Base-by-base conservation (phyloP, 2,888 invertebrate species). In the Agrotis ipsilon region DNA sequence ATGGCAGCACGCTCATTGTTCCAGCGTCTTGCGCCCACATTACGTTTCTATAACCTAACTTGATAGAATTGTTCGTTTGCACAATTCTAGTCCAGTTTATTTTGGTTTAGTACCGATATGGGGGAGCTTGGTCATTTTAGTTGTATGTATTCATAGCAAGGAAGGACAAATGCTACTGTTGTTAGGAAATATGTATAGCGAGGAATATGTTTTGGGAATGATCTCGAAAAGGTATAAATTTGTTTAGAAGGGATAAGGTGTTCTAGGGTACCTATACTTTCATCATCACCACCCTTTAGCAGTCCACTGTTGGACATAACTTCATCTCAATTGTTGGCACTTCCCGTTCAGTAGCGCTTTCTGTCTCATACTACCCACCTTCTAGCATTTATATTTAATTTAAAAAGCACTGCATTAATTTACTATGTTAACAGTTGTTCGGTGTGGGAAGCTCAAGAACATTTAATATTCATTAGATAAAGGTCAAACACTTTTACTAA, bases 21-120 rank as follows among this genome's bases (percentile, higher is more conserved):
- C 70, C 70, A 71, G 57, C 57, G 54, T 51, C 72, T 65, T 32
- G 75, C 79, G 77, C 82, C 81, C 78, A 85, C 83, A 65, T 70
- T 49, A 72, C 75, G 69, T 80, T 82, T 82, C 80, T 83, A 75
- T 82, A 80, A 51, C 64, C 77, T 39, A 83, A 69, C 73, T 65
- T 72, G 64, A 84, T 85, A 80, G 85, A 86, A 83, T 72, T 73
- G 78, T 85, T 81, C 68, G 63, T 82, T 87, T 80, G 81, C 73
- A 79, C 79, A 82, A 83, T 78, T 80, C 78, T 76, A 70, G 72
- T 74, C 74, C 66, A 79, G 74, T 59, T 74, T 61, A 58, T 58
- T 64, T 69, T 32, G 19, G 72, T 61, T 69, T 71, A 72, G 55
- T 72, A 80, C 80, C 68, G 66, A 80, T 83, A 85, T 64, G 86